phyloP scores from a whole-genome alignment of 2,888 invertebrate genomes.

The Drosophila cyrtoloma region DNA sequence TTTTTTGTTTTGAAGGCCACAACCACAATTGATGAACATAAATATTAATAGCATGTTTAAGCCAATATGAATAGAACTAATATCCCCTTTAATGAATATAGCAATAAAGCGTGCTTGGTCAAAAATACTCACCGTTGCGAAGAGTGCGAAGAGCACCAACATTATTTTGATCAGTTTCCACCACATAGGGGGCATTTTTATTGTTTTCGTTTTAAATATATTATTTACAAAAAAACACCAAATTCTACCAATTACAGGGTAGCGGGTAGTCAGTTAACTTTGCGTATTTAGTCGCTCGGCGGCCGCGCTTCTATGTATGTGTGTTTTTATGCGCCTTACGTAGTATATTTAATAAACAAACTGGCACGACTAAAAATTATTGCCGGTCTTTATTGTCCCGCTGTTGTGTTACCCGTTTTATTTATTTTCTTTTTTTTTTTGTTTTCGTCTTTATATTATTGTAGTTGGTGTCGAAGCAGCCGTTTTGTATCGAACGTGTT shows the following conservation, averaged over 20 bases:
- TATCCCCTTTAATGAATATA: not conserved
- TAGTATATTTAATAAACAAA: constrained; percentile 71
- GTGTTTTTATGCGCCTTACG: constrained; percentile 42
- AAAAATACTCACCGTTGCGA: constrained; percentile 62
- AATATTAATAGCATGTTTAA: not conserved
- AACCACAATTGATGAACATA: not conserved
- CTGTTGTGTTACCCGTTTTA: constrained; percentile 33
- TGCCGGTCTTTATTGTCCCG: constrained; percentile 60
- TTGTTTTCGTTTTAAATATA: not conserved
- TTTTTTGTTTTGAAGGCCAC: not conserved
- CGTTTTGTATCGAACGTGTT: constrained; percentile 21
- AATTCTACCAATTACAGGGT: constrained; percentile 30
- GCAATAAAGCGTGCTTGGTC: not conserved
- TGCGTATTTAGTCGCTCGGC: not conserved
- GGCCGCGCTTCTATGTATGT: constrained; percentile 6
- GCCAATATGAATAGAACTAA: not conserved
- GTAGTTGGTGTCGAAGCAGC: constrained; percentile 38
- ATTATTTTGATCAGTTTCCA: constrained; percentile 61
- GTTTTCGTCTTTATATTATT: constrained; percentile 36
- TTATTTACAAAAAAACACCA: not conserved
- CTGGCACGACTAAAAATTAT: constrained; percentile 73
- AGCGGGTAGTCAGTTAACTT: constrained; percentile 20
- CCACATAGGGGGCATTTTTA: constrained; percentile 62
- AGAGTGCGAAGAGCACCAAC: constrained; percentile 62
- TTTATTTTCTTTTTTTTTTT: constrained; percentile 20